phyloP scores from a whole-genome alignment of 2,797 vertebrate genomes.

The Cossypha caffra region DNA sequence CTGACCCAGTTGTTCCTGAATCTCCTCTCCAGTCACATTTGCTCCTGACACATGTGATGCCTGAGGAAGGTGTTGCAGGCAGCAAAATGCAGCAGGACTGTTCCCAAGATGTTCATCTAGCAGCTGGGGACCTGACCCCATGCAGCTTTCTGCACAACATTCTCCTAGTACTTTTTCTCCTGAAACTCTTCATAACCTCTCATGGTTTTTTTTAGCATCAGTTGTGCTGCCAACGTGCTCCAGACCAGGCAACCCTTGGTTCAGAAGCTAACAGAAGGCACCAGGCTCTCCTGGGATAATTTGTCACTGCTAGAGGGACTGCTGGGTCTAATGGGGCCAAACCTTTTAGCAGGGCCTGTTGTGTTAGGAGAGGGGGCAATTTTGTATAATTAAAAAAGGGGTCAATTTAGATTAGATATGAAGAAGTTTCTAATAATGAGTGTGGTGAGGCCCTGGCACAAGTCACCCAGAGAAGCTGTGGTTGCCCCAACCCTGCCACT shows the following conservation, averaged over 20 bases:
- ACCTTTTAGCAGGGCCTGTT: not conserved
- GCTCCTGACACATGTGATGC: not conserved
- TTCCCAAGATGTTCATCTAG: not conserved
- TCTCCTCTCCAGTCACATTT: not conserved
- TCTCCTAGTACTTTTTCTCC: not conserved
- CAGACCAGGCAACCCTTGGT: not conserved
- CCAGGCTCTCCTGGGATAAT: not conserved
- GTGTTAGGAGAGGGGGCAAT: no score
- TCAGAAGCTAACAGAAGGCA: not conserved
- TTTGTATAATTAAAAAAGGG: not conserved
- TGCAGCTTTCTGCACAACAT: not conserved
- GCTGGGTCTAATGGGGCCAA: not conserved
- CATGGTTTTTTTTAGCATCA: not conserved
- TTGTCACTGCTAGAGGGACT: not conserved
- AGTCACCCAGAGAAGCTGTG: not conserved
- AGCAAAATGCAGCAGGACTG: not conserved
- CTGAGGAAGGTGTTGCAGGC: not conserved
- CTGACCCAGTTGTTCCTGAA: not conserved
- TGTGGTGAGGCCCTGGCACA: not conserved
- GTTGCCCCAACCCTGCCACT: not conserved
- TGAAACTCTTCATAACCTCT: not conserved
- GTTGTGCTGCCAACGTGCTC: not conserved
- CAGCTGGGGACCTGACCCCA: not conserved
- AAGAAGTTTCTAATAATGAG: not conserved
- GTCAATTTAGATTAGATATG: not conserved